A percentile compares a stretch with the other conserved stretches of the same genome.
These are phyloP conservation scores for Metopia argyrocephala DNA, from an alignment of 2,888 invertebrate genomes.

Conservation along the genomic window DNA sequence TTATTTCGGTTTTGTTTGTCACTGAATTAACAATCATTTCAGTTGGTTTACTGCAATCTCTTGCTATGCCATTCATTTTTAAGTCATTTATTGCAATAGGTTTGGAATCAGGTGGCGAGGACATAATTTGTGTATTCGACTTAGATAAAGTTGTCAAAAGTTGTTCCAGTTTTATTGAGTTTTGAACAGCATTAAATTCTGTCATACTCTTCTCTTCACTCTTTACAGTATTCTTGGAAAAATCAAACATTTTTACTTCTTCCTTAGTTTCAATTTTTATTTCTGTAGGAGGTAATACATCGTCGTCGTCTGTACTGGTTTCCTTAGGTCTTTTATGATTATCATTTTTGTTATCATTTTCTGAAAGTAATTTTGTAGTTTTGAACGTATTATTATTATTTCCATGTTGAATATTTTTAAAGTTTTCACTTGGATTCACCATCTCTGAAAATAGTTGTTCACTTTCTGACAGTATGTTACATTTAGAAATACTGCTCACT, in stretches of 20 bases:
- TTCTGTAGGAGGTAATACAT: conserved; percentile 19
- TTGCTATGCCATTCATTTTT: conserved; percentile 35
- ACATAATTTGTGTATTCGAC: conserved; percentile 46
- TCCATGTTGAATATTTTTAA: neutral
- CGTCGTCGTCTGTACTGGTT: neutral
- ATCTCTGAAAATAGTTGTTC: conserved; percentile 8
- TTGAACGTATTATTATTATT: neutral
- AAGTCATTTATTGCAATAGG: neutral
- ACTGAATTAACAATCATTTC: conserved; percentile 8
- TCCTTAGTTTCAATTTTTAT: conserved; percentile 45
- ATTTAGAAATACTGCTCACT: neutral
- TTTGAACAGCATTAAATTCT: conserved; percentile 30
- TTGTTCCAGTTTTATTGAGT: conserved; percentile 51
- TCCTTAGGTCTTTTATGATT: conserved; percentile 28
- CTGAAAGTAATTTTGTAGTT: neutral
- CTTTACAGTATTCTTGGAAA: conserved; percentile 1
- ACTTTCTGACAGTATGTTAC: neutral
- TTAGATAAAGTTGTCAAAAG: conserved; percentile 51
- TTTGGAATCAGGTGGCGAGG: conserved; percentile 19
- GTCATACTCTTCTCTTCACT: conserved; percentile 35
- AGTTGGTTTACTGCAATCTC: neutral
- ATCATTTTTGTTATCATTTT: conserved; percentile 1
- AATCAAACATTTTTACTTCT: conserved; percentile 47
- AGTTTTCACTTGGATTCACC: neutral
- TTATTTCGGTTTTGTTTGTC: conserved; percentile 49